A percentile compares a stretch with the other conserved stretches of the same genome.
Evolutionary conservation across 2,113 vertebrate species (phyloP).

Genomic region (Sitta europaea): DNA sequence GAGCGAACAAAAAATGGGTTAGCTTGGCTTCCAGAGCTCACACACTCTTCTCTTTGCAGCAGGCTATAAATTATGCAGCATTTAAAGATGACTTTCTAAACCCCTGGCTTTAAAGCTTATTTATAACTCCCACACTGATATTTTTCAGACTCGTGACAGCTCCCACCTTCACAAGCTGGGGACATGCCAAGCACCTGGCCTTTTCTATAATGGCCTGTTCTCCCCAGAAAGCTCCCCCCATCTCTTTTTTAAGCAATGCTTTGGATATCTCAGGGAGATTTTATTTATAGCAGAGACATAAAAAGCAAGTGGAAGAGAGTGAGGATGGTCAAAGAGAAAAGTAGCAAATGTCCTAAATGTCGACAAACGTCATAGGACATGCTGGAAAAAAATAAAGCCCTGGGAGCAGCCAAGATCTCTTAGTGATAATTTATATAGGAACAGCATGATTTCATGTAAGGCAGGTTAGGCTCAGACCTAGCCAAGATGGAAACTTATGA

Average conservation of each 20-base stretch:
- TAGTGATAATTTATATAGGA: background rate
- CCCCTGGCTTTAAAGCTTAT: constrained; percentile 70
- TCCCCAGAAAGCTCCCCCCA: constrained; percentile 7
- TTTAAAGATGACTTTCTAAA: constrained; percentile 75
- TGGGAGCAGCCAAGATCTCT: background rate
- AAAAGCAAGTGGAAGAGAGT: background rate
- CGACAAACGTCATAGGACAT: background rate
- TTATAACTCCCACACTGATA: constrained; percentile 76
- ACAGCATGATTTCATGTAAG: background rate
- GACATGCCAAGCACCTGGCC: constrained; percentile 73
- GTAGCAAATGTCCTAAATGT: background rate
- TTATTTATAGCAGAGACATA: constrained; percentile 49
- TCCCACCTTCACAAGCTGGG: constrained; percentile 66
- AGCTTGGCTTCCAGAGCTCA: constrained; percentile 49
- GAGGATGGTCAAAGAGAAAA: constrained; percentile 31
- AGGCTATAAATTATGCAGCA: constrained; percentile 71
- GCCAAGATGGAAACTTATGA: background rate
- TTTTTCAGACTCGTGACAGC: constrained; percentile 74
- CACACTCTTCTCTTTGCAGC: constrained; percentile 49
- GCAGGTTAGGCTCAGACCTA: background rate
- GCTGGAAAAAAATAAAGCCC: background rate
- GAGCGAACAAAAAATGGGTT: constrained; percentile 38
- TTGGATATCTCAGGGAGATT: constrained; percentile 6
- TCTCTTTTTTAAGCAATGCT: constrained; percentile 44
- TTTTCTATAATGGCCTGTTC: constrained; percentile 66